Base-by-base conservation (phyloP, 2,797 vertebrate species). In the Phalloptychus januarius region DNA sequence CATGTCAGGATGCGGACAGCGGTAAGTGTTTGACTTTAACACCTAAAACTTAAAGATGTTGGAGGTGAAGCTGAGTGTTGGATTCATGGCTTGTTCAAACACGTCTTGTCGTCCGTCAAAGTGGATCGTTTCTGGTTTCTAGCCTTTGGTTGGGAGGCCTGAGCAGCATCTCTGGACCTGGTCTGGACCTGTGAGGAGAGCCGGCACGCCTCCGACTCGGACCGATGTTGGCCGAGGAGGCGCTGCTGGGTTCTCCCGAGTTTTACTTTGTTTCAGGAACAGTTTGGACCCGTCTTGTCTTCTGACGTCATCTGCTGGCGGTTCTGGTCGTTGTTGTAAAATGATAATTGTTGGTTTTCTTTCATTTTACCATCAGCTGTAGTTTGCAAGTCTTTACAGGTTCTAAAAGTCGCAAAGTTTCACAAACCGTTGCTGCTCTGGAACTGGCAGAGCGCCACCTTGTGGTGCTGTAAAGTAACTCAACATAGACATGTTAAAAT, bases 11-110 rank as follows among this genome's bases (percentile, higher is more conserved):
- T 0, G 89, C 44, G 48, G 90, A 25, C 83, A 90, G 89, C 86
- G 95, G 96, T 96, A 92, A 96, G 96, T 95, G 76, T 84, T 87
- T 85, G 25, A 83, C 83, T 56, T 76, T 42, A 74, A 78, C 86
- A 71, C 71, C 70, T 89, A 81, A 83, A 83, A 79, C 74, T 84
- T 38, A 72, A 72, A 74, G n/a, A 70, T 82, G 52, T 81, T 20
- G 7, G 44, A 48, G 18, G 1, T 1, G 8, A 18, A 50, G 71
- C 50, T 7, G 42, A 61, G 75, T 46, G 25, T 65, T 77, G 45
- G 31, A 45, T 72, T 56, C 38, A 70, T 33, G 56, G 15, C 7
- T 75, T 70, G 40, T 83, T 74, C 7, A 48, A 67, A 38, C 67
- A 16, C 40, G 79, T 56, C 36, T 78, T 36, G 25, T 45, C 73